phyloP scores from a whole-genome alignment of 1,140 invertebrate species.

The Cataglyphis hispanica region DNA sequence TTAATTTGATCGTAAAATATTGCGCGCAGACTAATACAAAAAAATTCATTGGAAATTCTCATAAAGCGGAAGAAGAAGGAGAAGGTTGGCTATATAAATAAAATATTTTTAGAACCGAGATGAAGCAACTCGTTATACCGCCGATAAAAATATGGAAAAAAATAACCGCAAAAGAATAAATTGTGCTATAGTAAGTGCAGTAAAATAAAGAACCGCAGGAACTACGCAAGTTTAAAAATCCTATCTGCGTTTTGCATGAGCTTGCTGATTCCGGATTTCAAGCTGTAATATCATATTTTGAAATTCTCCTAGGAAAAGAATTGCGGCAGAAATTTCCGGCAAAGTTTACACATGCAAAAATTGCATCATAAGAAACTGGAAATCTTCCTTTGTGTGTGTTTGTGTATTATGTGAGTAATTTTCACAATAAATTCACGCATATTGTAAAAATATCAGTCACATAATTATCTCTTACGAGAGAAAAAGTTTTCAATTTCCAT shows the following conservation, averaged over 20 bases:
- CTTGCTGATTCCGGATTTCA: not conserved
- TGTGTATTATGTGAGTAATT: not conserved
- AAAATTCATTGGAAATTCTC: conserved; percentile 46
- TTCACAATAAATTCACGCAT: not conserved
- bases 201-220: conserved; percentile 6
- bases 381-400: not conserved
- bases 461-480: not conserved
- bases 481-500: conserved; percentile 12
- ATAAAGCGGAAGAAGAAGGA: not conserved
- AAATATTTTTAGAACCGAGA: conserved; percentile 40
- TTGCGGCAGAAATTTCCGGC: not conserved
- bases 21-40: not conserved
- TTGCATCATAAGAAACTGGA: not conserved
- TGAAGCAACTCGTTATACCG: conserved; percentile 57
- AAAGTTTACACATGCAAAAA: not conserved
- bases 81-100: conserved; percentile 46
- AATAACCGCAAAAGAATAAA: conserved; percentile 55
- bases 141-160: conserved; percentile 45
- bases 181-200: conserved; percentile 16
- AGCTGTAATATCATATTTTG: not conserved
- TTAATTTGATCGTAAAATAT: conserved; percentile 40
- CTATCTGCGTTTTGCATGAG: not conserved
- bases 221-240: conserved; percentile 36
- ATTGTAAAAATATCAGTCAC: not conserved
- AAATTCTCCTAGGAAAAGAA: conserved; percentile 5